Base-by-base conservation (phyloP, 2,888 invertebrate species). In the Nephrotoma appendiculata region DNA sequence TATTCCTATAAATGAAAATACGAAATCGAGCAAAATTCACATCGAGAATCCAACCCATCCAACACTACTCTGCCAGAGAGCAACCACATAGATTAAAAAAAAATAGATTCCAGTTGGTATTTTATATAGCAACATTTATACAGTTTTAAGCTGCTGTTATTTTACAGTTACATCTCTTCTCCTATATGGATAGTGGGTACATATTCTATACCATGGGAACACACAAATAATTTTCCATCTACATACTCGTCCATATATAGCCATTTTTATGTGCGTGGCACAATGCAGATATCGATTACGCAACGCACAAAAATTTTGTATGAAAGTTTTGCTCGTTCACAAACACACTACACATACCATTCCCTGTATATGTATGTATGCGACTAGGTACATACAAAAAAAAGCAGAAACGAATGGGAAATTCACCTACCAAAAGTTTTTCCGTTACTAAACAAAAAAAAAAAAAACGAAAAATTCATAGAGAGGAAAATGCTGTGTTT, bases 271-370 rank as follows among this genome's bases (percentile, higher is more conserved):
- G 85, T 85, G 85, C 85, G 85, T 85, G 85, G 31, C 44, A 85
- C 85, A 85, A 85, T 85, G 85, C 85, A 85, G 85, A 85, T 85
- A 85, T 85, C 85, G 85, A 85, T 85, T 85, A 85, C 85, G 85
- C 85, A 85, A 85, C 85, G 44, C 43, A 85, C 71, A 71, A 71
- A 71, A 31, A 71, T 71, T 71, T 19, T 71, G 71, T 31, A 71
- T 71, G 71, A 71, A 71, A 71, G 31, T 57, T 57, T 57, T 57
- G n/a, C 52, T 57, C 19, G 52, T 31, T 31, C 31, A 31, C 31
- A 31, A 31, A 52, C 19, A 52, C 52, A 15, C 52, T 52, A 15
- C 15, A 52, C 15, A 15, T 52, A 15, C n/a, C 15, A 57, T 15
- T 15, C 1, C n/a, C 48, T 48, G n/a, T 52, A 11, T 71, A 31